These are phyloP conservation scores for Noctua janthina DNA, from an alignment of 2,888 invertebrate species.

Conservation along the genomic window DNA sequence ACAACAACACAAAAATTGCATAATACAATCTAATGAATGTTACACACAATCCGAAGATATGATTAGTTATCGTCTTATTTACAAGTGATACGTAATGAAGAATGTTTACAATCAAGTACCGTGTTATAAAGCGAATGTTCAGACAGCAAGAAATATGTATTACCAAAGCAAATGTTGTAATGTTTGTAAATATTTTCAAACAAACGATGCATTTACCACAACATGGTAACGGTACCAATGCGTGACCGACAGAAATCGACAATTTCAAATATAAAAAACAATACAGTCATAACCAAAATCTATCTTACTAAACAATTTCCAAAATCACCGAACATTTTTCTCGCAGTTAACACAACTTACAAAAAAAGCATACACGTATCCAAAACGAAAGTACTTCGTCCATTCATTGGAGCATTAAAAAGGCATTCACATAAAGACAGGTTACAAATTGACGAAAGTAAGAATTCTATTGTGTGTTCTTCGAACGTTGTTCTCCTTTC, in stretches of 20 bases:
- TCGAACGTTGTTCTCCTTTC: slow-evolving; percentile 63
- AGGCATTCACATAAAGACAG: slow-evolving; percentile 80
- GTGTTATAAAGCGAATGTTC: background rate
- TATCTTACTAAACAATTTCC: background rate
- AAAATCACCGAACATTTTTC: slow-evolving; percentile 25
- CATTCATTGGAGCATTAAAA: slow-evolving; percentile 85
- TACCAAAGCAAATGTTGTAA: background rate
- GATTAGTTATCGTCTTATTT: slow-evolving; percentile 15
- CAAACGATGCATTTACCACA: background rate
- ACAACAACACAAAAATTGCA: slow-evolving; percentile 20
- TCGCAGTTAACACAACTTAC: slow-evolving; percentile 42
- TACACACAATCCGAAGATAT: slow-evolving; percentile 9
- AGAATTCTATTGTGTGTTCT: slow-evolving; percentile 75
- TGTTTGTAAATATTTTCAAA: background rate
- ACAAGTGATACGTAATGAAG: slow-evolving; percentile 2
- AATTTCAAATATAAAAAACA: slow-evolving; percentile 15
- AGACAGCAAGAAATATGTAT: background rate
- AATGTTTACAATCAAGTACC: background rate
- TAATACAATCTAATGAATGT: slow-evolving; percentile 29
- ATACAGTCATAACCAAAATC: background rate
- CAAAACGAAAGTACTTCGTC: slow-evolving; percentile 77
- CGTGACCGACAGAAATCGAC: background rate
- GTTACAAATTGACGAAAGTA: slow-evolving; percentile 85
- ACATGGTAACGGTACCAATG: background rate
- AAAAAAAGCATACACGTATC: slow-evolving; percentile 59